These are phyloP conservation scores for Metacarcinus magister DNA, from an alignment of 2,888 invertebrate genomes.

Conservation along the genomic window DNA sequence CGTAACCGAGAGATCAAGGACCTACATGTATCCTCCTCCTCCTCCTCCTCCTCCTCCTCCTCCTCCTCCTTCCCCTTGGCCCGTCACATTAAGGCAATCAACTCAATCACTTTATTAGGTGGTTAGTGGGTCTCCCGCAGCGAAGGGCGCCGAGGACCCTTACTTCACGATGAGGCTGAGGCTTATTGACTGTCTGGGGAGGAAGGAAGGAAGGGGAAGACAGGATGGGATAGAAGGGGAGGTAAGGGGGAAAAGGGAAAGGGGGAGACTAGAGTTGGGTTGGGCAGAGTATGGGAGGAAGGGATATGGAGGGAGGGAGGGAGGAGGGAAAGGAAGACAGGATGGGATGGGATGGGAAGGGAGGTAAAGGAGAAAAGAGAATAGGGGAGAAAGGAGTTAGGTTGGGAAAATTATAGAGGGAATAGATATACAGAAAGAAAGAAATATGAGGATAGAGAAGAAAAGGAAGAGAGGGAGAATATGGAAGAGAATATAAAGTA, in stretches of 20 bases:
- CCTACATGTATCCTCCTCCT: neutral
- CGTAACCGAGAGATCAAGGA: neutral
- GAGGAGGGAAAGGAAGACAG: neutral
- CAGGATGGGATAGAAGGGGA: neutral
- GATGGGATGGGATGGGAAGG: neutral
- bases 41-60: neutral
- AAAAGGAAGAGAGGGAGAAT: too few relatives aligned
- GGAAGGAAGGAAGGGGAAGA: neutral
- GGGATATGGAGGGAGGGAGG: neutral
- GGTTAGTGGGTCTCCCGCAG: neutral
- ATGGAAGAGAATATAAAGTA: too few relatives aligned
- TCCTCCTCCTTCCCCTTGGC: neutral
- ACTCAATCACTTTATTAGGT: slow-evolving; percentile 26
- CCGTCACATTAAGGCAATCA: neutral
- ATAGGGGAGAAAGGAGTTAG: too few relatives aligned
- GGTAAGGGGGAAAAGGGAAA: neutral
- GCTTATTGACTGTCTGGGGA: neutral
- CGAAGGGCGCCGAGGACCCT: neutral
- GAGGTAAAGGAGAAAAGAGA: neutral
- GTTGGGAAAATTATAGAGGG: too few relatives aligned
- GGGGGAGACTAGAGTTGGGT: neutral
- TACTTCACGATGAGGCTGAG: neutral
- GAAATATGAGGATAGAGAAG: too few relatives aligned
- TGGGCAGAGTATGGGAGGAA: neutral
- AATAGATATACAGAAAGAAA: too few relatives aligned